A percentile compares a stretch with the other conserved stretches of the same genome.
phyloP scores from a whole-genome alignment of 2,113 vertebrate genomes.

The Anas platyrhynchos region DNA sequence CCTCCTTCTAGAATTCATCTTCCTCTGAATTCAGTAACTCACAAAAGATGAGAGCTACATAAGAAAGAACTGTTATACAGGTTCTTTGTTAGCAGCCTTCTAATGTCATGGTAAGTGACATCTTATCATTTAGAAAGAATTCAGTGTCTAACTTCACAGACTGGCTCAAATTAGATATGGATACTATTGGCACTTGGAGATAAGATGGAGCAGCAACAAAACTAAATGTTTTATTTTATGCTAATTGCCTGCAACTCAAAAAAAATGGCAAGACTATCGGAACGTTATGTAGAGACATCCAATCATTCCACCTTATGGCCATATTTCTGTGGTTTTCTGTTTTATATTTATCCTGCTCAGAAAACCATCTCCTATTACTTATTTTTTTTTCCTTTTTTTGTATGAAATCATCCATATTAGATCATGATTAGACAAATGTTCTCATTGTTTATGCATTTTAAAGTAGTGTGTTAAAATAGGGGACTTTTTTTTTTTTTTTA shows the following conservation, averaged over 20 bases:
- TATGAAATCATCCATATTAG: not conserved
- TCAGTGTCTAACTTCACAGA: not conserved
- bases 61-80: not conserved
- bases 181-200: not conserved
- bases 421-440: not conserved
- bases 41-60: not conserved
- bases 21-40: not conserved
- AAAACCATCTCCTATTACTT: not conserved
- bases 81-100: conserved; percentile 10
- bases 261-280: not conserved
- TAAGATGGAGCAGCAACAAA: not conserved
- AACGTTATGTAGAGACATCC: not conserved
- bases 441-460: not conserved
- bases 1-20: not conserved
- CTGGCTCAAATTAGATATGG: not conserved
- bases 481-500: not conserved
- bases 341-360: not conserved
- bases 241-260: not conserved
- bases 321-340: not conserved
- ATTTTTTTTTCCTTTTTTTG: not conserved
- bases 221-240: not conserved
- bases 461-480: not conserved
- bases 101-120: not conserved
- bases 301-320: not conserved
- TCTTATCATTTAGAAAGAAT: conserved; percentile 20